Base-by-base conservation (phyloP, 2,888 invertebrate genomes). In the Bellardia bayeri region DNA sequence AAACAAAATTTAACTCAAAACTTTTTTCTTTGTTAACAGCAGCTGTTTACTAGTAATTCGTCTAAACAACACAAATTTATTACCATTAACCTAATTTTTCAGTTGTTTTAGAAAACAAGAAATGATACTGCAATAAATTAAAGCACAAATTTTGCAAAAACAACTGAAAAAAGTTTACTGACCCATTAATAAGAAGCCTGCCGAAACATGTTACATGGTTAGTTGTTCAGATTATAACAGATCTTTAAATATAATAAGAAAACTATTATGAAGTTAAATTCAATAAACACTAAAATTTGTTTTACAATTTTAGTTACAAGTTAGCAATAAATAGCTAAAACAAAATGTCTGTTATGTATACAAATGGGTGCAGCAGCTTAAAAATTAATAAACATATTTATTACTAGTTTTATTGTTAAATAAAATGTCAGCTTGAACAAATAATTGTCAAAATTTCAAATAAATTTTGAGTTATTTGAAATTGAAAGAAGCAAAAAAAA, bases 71-170 rank as follows among this genome's bases (percentile, higher is more conserved):
- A 58, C 66, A 84, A 71, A 83, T 83, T 83, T 80, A 66, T 87
- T 76, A 81, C 80, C 45, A 71, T 87, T 87, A 87, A 87, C 83
- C 80, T 56, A 83, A 83, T 80, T 83, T 76, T 76, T 66, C n/a
- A 58, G 64, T 66, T 75, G 75, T 72, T 71, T 64, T 71, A 69
- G 79, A 75, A 61, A 80, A 69, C 76, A 40, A 58, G 64, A 76
- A 45, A 84, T 40, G 54, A 71, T 63, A 64, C n/a, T 78, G 58
- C 54, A 78, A 56, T 49, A 74, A 45, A 45, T 40, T 45, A 13
- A 45, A 45, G 45, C 45, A 45, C 11, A 45, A 30, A 30, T 61
- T 13, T 56, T 69, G 2, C 5, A 37, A 51, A 71, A 54, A 51
- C 3, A n/a, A 33, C 14, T n/a, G 33, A 71, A 37, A 54, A n/a